Conservation (phyloP, 2,113 vertebrate species). For the Vidua chalybeata region DNA sequence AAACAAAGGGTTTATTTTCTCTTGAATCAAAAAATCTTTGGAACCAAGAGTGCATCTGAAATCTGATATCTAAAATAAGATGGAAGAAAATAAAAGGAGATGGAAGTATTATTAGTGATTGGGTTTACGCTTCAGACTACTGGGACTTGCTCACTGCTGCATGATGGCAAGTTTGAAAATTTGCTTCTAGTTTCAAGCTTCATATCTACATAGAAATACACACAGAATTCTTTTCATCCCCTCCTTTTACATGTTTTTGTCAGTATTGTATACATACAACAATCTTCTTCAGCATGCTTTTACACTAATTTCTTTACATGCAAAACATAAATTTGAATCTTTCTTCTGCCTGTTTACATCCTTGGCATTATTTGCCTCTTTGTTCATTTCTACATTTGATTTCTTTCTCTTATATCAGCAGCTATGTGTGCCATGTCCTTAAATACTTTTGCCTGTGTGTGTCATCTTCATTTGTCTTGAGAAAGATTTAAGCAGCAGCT, state of each 20-base stretch:
- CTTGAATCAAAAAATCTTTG: background rate
- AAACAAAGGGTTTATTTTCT: background rate
- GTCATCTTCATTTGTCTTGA: background rate
- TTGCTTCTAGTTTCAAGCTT: background rate
- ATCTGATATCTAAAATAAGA: background rate
- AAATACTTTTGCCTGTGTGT: background rate
- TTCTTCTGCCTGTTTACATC: background rate
- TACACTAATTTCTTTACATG: background rate
- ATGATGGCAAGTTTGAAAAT: background rate
- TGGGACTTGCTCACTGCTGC: background rate
- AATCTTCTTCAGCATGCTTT: background rate
- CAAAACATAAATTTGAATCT: background rate
- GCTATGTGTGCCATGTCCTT: background rate
- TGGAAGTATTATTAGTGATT: background rate
- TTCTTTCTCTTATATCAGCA: background rate
- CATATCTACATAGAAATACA: background rate
- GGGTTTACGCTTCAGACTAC: background rate
- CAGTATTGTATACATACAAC: background rate
- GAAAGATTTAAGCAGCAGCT: background rate
- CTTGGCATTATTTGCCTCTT: background rate
- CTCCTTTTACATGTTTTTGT: background rate
- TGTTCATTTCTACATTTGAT: background rate
- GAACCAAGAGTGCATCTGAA: background rate
- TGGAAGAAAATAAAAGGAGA: background rate
- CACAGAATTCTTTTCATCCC: background rate